These are phyloP conservation scores for Dolichotis patagonum DNA, from an alignment of 2,113 vertebrate species.

Conservation along the genomic window DNA sequence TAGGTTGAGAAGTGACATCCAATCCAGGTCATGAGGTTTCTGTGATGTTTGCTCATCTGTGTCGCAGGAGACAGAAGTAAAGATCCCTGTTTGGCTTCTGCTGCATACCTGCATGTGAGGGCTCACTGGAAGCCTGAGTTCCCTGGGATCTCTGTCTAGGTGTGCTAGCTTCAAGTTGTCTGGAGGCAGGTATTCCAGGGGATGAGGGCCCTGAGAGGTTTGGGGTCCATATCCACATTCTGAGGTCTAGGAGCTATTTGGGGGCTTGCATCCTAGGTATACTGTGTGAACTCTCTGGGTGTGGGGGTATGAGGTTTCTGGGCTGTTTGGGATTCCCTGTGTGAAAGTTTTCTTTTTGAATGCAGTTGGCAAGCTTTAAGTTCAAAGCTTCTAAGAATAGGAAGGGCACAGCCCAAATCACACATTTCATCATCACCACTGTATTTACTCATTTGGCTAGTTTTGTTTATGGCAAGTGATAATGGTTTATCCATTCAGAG, in stretches of 20 bases:
- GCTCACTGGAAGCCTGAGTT: not conserved
- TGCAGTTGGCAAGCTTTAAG: not conserved
- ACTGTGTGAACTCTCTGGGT: not conserved
- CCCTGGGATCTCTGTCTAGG: not conserved
- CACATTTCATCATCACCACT: not conserved
- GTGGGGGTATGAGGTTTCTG: not conserved
- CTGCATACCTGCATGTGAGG: not conserved
- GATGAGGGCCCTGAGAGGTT: not conserved
- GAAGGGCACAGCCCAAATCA: not conserved
- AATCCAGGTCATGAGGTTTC: not conserved
- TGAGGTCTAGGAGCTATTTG: not conserved
- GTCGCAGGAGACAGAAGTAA: not conserved
- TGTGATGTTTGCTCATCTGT: not conserved
- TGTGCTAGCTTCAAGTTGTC: not conserved
- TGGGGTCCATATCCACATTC: not conserved
- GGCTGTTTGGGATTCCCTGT: not conserved
- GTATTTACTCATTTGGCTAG: not conserved
- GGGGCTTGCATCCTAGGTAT: not conserved
- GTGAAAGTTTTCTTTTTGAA: constrained; percentile 22
- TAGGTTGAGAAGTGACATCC: not conserved
- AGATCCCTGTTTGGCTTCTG: not conserved
- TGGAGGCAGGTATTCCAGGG: not conserved
- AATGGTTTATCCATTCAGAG: constrained; percentile 20
- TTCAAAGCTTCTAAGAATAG: constrained; percentile 39
- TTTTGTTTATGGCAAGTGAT: constrained; percentile 24